Evolutionary conservation across 2,113 vertebrate genomes (phyloP), one percentile per base, ranked within the genome.

Genomic region (Cephalopholis sonnerati): DNA sequence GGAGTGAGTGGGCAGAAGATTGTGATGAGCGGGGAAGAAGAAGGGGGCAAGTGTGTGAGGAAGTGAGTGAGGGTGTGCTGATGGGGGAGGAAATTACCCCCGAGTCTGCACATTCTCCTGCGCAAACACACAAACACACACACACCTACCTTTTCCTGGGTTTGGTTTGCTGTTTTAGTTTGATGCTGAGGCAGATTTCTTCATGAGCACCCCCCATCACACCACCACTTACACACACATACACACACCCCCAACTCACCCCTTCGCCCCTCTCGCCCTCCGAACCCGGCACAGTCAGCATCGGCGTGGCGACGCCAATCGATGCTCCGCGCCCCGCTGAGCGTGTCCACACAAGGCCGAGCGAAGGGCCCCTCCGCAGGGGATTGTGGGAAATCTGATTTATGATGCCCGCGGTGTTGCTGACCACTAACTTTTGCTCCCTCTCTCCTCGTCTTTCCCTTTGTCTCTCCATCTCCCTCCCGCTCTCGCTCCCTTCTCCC

Each of bases 371-470:
- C 93, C 89, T 94, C 95, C 93, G 90, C 93, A 76, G 95, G 92
- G 94, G 94, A 95, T 96, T 96, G 93, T 94, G 95, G 94, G 95
- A 95, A 95, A 95, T 95, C 93, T 96, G 96, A 96, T 96, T 95
- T 96, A 96, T 96, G 94, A 96, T 89, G 93, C 93, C 92, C 55
- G 79, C 77, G 79, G 94, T 94, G 94, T 89, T 96, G 96, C 96
- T 96, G 95, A 96, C 94, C 94, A 93, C 90, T 89, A 92, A 93
- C 82, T 95, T 95, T 94, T 88, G 20, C 82, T 85, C 73, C 20
- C 79, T 81, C 79, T 81, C 72, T 53, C 70, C 27, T 58, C 53
- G n/a, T 82, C 61, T 89, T 55, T 80, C n/a, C 67, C 64, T 92
- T 87, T 89, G 83, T 91, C 86, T 91, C 85, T 86, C 86, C 74